phyloP scores from a whole-genome alignment of 2,888 invertebrate genomes.

The Amblyteles armatorius region DNA sequence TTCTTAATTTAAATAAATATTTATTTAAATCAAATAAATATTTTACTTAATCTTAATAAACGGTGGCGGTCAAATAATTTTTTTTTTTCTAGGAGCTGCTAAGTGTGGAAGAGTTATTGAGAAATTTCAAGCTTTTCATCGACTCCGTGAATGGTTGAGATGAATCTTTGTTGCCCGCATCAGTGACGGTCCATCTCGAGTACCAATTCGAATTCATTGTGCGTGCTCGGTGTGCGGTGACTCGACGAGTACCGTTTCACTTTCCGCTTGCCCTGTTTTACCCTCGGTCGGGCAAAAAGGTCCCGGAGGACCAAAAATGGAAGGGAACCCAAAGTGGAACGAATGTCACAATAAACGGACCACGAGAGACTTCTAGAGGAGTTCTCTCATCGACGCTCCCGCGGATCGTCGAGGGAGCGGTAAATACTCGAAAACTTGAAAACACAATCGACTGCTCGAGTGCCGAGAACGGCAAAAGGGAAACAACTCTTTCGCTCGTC shows the following conservation, averaged over 20 bases:
- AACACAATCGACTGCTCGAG: slow-evolving; percentile 39
- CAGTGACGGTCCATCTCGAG: slow-evolving; percentile 19
- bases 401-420: not conserved
- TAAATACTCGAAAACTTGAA: slow-evolving; percentile 29
- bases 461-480: slow-evolving; percentile 12
- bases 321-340: slow-evolving; percentile 55
- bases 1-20: no score
- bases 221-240: slow-evolving; percentile 16
- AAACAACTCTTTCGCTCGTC: slow-evolving; percentile 62
- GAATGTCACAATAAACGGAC: slow-evolving; percentile 54
- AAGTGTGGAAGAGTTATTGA: slow-evolving; percentile 32
- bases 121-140: slow-evolving; percentile 47
- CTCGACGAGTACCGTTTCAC: not conserved
- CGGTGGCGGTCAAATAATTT: no score
- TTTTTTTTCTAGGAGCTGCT: not conserved
- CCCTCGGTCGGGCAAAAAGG: slow-evolving; percentile 8
- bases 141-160: not conserved
- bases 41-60: no score
- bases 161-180: slow-evolving; percentile 20
- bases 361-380: slow-evolving; percentile 44
- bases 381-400: slow-evolving; percentile 48
- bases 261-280: not conserved
- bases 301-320: slow-evolving; percentile 4
- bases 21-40: no score
- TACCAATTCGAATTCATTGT: slow-evolving; percentile 18